phyloP scores from a whole-genome alignment of 2,797 vertebrate genomes.

The Pangasius larnaudii region DNA sequence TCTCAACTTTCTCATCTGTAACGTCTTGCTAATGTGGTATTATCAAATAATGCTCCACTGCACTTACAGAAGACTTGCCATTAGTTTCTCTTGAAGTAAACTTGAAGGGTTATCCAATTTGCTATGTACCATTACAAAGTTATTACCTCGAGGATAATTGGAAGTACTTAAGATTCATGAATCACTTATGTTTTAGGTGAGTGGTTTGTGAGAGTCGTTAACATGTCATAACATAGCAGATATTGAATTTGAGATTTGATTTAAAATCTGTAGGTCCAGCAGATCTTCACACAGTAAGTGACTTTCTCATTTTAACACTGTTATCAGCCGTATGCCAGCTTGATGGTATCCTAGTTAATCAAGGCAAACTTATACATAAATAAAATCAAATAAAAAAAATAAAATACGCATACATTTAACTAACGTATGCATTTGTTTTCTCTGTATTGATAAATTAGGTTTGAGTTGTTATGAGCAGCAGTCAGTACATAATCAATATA shows the following conservation, averaged over 20 bases:
- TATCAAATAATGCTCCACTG: slow-evolving; percentile 60
- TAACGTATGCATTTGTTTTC: background rate
- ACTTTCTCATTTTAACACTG: background rate
- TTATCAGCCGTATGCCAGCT: background rate
- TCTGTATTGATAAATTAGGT: background rate
- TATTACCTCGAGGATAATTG: slow-evolving; percentile 71
- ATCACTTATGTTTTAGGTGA: slow-evolving; percentile 71
- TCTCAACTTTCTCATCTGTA: slow-evolving; percentile 43
- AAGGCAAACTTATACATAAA: background rate
- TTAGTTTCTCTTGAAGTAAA: slow-evolving; percentile 70
- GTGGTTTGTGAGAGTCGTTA: slow-evolving; percentile 63
- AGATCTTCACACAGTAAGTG: background rate
- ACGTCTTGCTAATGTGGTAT: slow-evolving; percentile 54
- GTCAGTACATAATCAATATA: background rate
- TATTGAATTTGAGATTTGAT: background rate
- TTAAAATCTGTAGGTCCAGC: background rate
- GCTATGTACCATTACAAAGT: slow-evolving; percentile 61
- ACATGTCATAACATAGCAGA: slow-evolving; percentile 22
- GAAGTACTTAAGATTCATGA: slow-evolving; percentile 69
- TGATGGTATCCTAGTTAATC: background rate
- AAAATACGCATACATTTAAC: background rate
- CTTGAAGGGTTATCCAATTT: slow-evolving; percentile 72
- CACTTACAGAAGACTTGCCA: slow-evolving; percentile 67
- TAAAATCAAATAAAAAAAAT: no score
- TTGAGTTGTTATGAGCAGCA: background rate